phyloP scores from a whole-genome alignment of 2,113 vertebrate species.

The Caranx ignobilis region DNA sequence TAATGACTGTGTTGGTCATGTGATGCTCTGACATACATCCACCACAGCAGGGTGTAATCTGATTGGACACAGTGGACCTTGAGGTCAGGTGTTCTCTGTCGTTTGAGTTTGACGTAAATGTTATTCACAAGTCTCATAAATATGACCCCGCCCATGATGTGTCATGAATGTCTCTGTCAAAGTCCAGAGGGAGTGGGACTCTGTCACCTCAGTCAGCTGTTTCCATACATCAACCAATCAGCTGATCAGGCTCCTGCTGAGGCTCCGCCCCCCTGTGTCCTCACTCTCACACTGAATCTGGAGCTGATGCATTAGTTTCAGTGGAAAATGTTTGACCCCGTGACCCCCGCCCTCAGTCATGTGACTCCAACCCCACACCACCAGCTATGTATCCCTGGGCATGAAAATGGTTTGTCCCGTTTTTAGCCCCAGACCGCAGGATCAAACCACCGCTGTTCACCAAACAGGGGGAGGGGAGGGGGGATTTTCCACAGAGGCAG shows the following conservation, averaged over 20 bases:
- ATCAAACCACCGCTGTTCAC: conserved; percentile 44
- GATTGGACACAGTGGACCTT: no score
- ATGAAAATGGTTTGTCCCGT: conserved; percentile 56
- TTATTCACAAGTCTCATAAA: neutral
- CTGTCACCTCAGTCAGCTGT: neutral
- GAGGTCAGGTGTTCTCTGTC: no score
- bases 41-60: no score
- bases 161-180: no score
- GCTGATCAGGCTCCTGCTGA: no score
- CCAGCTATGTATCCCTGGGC: conserved; percentile 32
- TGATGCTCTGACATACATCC: no score
- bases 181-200: neutral
- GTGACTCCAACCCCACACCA: conserved; percentile 18
- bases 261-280: no score
- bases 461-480: conserved; percentile 55
- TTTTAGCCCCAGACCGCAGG: conserved; percentile 62
- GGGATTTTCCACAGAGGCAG: conserved; percentile 63
- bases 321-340: conserved; percentile 27
- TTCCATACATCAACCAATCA: neutral
- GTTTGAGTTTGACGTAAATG: no score
- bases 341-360: conserved; percentile 1
- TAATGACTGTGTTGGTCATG: no score
- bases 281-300: neutral
- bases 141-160: neutral
- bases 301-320: neutral